Conservation (phyloP, 2,797 vertebrate species). For the Notolepis coatsorum region DNA sequence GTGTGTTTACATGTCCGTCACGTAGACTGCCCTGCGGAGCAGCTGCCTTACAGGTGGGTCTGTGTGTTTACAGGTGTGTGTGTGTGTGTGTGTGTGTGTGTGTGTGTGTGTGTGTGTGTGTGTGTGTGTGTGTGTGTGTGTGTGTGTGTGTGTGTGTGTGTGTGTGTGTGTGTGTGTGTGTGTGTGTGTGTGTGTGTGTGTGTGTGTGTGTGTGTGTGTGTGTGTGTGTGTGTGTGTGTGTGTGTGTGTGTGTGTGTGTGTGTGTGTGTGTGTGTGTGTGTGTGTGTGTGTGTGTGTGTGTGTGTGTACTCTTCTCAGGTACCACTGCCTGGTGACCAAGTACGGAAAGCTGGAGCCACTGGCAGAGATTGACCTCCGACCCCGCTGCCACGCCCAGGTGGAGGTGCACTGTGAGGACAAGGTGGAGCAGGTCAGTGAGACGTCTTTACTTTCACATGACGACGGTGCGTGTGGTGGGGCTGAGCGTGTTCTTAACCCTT, state of each 20-base stretch:
- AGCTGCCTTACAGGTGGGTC: constrained; percentile 65
- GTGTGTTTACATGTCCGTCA: too few species aligned
- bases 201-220: background rate
- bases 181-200: background rate
- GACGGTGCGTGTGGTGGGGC: too few species aligned
- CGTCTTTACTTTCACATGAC: too few species aligned
- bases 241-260: background rate
- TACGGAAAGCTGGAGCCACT: constrained; percentile 96
- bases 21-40: too few species aligned
- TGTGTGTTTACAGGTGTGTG: background rate
- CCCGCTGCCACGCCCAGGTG: constrained; percentile 90
- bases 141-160: background rate
- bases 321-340: constrained; percentile 93
- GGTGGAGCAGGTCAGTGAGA: constrained; percentile 87
- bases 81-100: background rate
- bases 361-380: constrained; percentile 95
- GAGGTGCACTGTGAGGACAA: constrained; percentile 95
- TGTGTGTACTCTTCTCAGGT: constrained; percentile 74
- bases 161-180: constrained; percentile 33
- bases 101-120: background rate
- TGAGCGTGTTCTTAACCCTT: too few species aligned
- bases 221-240: constrained; percentile 35
- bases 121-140: background rate
- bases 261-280: background rate
- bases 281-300: background rate